phyloP scores from a whole-genome alignment of 2,113 vertebrate genomes.

The Hiodon alosoides region DNA sequence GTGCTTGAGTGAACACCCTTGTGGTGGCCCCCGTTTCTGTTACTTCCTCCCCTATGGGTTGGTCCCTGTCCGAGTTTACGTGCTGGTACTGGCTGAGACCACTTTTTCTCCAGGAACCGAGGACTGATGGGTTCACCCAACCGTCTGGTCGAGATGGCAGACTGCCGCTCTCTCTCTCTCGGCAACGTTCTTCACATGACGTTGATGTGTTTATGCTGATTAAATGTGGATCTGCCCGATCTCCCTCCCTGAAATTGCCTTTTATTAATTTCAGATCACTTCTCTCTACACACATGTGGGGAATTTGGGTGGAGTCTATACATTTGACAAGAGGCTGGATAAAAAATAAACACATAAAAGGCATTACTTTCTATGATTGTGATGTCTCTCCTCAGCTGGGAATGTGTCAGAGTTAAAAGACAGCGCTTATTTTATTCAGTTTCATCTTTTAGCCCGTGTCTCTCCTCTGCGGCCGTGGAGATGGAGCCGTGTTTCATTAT shows the following conservation, averaged over 20 bases:
- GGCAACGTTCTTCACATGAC: constrained; percentile 9
- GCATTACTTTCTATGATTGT: constrained; percentile 21
- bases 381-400: constrained; percentile 34
- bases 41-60: constrained; percentile 42
- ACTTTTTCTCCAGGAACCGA: constrained; percentile 37
- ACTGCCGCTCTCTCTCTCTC: constrained; percentile 24
- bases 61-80: constrained; percentile 33
- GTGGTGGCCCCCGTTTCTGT: constrained; percentile 20
- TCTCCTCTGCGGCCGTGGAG: constrained; percentile 31
- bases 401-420: constrained; percentile 41
- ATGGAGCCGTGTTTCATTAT: constrained; percentile 54
- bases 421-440: constrained; percentile 35
- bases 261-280: not conserved
- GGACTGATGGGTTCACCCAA: constrained; percentile 18
- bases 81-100: constrained; percentile 24
- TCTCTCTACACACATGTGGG: not conserved
- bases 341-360: constrained; percentile 15
- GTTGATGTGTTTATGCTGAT: not conserved
- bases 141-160: not conserved
- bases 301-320: not conserved
- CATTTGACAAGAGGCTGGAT: not conserved
- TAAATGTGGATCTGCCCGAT: not conserved
- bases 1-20: constrained; percentile 74
- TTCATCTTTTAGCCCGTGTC: constrained; percentile 40
- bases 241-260: not conserved